Base-by-base conservation (phyloP, 2,113 vertebrate species). In the Vulpes ferrilata region DNA sequence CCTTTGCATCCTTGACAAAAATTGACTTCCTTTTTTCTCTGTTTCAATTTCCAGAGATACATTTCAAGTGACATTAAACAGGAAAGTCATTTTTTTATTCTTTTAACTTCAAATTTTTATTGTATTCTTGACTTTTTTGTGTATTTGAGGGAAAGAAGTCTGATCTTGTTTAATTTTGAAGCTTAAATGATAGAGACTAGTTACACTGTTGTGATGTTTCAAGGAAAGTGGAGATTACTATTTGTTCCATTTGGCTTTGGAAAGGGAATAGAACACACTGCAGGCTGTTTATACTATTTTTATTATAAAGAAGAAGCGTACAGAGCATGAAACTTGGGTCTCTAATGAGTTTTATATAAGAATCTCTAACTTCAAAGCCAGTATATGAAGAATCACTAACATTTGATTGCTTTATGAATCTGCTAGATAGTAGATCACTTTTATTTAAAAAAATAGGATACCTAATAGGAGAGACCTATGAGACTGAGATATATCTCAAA, bases 111-210 rank as follows among this genome's bases (percentile, higher is more conserved):
- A 62, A 89, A 43, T 11, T 90, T 93, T 82, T 96, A 55, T 88
- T 91, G 6, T 69, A 90, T 60, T 53, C n/a, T 86, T 95, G 51
- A 59, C 12, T 93, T 80, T 95, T 95, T 89, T 83, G 27, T 35
- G 83, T 73, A 20, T 76, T 92, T 94, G 88, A 90, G 76, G 53
- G 79, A 97, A 93, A 43, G 20, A 92, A 90, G 51, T 65, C 60
- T 94, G 48, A 81, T 73, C 65, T 94, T 90, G 32, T 80, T 95
- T 88, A 90, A 80, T 55, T 79, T 60, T 93, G 51, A 88, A 94
- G 51, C 43, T 80, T 65, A 81, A 91, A 59, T 86, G 62, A 71
- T 74, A 43, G 35, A 73, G 48, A 76, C 20, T 84, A 80, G 12
- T 64, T 74, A 71, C 3, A 92, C 27, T 88, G 51, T 73, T 95